Base-by-base conservation (phyloP, 2,888 invertebrate genomes). In the Dicranocentrus wangi region DNA sequence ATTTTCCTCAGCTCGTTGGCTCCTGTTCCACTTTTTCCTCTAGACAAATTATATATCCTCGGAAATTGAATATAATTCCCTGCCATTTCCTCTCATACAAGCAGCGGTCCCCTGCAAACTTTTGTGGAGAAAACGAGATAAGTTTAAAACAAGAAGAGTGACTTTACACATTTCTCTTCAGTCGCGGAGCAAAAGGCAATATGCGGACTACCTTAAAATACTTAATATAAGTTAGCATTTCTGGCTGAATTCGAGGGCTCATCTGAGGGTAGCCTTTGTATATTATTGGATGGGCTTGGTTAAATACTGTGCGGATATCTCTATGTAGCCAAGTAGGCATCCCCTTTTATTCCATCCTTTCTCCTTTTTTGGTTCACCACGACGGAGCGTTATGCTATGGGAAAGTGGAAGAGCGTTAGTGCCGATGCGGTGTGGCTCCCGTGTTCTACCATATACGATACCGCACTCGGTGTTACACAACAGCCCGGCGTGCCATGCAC, bases 321-420 rank as follows among this genome's bases (percentile, higher is more conserved):
- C 55, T 19, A 21, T 23, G 21, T 21, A 55, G n/a, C 13, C n/a
- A n/a, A 5, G 17, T 7, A 51, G 51, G 51, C 5, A n/a, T 51
- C 7, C 51, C 17, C 51, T 13, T n/a, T 51, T 51, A 13, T 17
- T 51, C 32, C 28, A 60, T 39, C 19, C 51, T 61, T 43, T 32
- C 53, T 69, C 70, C 70, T 77, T 69, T 63, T 75, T 25, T 63
- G 77, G 77, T 77, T 77, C 77, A 77, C 77, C 77, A 63, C 77
- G 77, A 69, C 70, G 77, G 77, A 77, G 77, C 77, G 77, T 77
- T 77, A 77, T 77, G 77, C 77, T 69, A 58, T 58, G 23, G 51
- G 61, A 55, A 21, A 55, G 55, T 21, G 55, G 23, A 21, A 15
- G 23, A 55, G 55, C 21, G 23, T 5, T 21, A 55, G 3, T 15